Conservation (phyloP, 2,113 vertebrate genomes). For the Corythoichthys intestinalis region DNA sequence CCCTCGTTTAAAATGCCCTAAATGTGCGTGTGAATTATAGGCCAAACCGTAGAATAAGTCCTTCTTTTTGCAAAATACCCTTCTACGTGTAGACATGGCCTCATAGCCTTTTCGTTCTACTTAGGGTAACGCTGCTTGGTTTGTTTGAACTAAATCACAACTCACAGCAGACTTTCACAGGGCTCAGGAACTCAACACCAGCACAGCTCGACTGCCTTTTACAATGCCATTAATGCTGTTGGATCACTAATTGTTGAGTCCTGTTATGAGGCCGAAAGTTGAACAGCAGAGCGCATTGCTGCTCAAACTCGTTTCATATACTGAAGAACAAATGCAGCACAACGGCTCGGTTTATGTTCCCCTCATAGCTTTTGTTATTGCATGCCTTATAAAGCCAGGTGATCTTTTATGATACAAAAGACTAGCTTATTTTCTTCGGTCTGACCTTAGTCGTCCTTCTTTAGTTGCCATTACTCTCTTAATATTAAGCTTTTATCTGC, state of each 20-base stretch:
- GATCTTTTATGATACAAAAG: neutral
- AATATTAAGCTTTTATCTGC: conserved; percentile 4
- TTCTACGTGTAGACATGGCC: too few species aligned
- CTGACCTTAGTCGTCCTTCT: conserved; percentile 8
- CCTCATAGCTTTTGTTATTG: neutral
- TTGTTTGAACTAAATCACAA: neutral
- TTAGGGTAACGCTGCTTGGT: neutral
- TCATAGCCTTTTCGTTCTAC: too few species aligned
- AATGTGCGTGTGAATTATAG: too few species aligned
- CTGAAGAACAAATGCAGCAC: conserved; percentile 3
- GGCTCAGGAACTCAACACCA: neutral
- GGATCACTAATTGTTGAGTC: neutral
- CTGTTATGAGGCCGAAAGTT: neutral
- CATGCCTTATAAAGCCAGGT: neutral
- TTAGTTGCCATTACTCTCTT: neutral
- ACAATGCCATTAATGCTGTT: neutral
- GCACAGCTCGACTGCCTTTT: neutral
- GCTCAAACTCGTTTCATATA: neutral
- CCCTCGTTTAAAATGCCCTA: too few species aligned
- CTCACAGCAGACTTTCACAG: neutral
- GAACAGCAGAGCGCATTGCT: neutral
- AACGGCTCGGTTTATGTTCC: neutral
- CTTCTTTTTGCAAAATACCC: too few species aligned
- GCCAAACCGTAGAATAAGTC: too few species aligned
- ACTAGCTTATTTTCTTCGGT: conserved; percentile 1